Percentiles rank a stretch among this genome's conserved stretches.
Evolutionary conservation across 2,888 invertebrate species (phyloP).

Genomic region (Nephrotoma appendiculata): DNA sequence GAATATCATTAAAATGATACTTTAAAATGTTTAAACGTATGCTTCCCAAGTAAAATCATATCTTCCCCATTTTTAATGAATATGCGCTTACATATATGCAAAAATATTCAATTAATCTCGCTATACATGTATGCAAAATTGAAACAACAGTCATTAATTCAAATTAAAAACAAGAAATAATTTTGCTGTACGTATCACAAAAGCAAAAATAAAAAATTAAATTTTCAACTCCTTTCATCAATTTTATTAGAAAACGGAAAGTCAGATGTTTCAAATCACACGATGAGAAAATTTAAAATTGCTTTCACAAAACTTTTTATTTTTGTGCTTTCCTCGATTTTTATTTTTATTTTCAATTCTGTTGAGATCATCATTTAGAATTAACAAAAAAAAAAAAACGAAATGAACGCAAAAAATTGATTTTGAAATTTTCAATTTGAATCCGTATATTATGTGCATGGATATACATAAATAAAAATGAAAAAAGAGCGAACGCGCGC

Average conservation of each 20-base stretch:
- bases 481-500: background rate
- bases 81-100: too few species aligned
- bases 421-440: background rate
- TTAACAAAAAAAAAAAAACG: background rate
- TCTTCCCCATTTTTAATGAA: too few species aligned
- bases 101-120: background rate
- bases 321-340: background rate
- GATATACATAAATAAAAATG: background rate
- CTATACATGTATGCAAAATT: background rate
- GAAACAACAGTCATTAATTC: background rate
- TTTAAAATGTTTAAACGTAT: too few species aligned
- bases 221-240: background rate
- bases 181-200: background rate
- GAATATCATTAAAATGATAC: too few species aligned
- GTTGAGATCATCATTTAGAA: conserved; percentile 3
- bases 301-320: background rate
- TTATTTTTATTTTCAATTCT: background rate
- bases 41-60: too few species aligned
- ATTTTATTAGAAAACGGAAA: background rate
- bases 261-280: conserved; percentile 2
- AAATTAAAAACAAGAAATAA: background rate
- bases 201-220: background rate
- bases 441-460: background rate
- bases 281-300: background rate
- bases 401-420: background rate